phyloP scores from a whole-genome alignment of 2,888 invertebrate genomes.

The Macrophya alboannulata region DNA sequence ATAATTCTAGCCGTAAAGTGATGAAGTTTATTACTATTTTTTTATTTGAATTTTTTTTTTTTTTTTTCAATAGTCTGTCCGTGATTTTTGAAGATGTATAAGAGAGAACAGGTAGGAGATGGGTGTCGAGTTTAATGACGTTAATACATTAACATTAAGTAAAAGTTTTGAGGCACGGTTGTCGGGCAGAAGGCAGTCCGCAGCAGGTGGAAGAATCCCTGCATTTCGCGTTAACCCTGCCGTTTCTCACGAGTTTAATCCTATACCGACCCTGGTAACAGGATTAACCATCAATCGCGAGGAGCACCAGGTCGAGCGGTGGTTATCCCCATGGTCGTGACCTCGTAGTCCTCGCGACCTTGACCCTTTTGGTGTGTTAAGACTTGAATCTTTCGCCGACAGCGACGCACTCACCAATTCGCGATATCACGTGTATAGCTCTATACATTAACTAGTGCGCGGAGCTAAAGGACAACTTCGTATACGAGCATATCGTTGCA shows the following conservation, averaged over 20 bases:
- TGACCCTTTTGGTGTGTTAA: slow-evolving; percentile 46
- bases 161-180: slow-evolving; percentile 77
- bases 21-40: background rate
- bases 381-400: slow-evolving; percentile 43
- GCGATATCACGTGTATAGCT: slow-evolving; percentile 5
- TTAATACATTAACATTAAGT: slow-evolving; percentile 66
- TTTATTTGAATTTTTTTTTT: background rate
- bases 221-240: slow-evolving; percentile 63
- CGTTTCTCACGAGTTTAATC: slow-evolving; percentile 49
- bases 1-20: background rate
- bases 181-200: slow-evolving; percentile 78
- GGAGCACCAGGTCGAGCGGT: slow-evolving; percentile 43
- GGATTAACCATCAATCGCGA: slow-evolving; percentile 49
- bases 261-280: slow-evolving; percentile 49
- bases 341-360: slow-evolving; percentile 28
- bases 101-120: slow-evolving; percentile 58
- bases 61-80: background rate
- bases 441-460: slow-evolving; percentile 1
- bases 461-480: slow-evolving; percentile 7
- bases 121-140: slow-evolving; percentile 62
- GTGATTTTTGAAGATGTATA: slow-evolving; percentile 37
- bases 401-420: background rate
- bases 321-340: slow-evolving; percentile 5
- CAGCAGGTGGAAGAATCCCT: slow-evolving; percentile 76
- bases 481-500: background rate